phyloP scores from a whole-genome alignment of 1,140 invertebrate species.

The Pseudomyrmex gracilis region DNA sequence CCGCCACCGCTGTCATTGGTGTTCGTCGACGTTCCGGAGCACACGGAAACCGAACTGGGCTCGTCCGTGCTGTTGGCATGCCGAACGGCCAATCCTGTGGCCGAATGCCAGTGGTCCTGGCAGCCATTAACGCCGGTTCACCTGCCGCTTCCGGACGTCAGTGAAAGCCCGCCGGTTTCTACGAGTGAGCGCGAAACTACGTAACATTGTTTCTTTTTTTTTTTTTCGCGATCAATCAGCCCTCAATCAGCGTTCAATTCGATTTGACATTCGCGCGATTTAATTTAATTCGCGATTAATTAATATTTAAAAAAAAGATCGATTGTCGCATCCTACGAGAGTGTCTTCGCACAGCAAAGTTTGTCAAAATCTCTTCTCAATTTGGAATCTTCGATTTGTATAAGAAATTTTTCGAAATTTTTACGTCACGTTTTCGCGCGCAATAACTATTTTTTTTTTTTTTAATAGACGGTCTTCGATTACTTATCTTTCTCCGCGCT shows the following conservation, averaged over 20 bases:
- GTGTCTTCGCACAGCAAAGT: too few species aligned
- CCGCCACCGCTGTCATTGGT: conserved; percentile 66
- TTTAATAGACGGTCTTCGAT: neutral
- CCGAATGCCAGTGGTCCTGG: conserved; percentile 84
- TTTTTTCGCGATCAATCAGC: conserved; percentile 42
- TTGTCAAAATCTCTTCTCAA: too few species aligned
- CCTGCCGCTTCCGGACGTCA: conserved; percentile 81
- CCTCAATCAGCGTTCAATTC: too few species aligned
- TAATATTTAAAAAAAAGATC: too few species aligned
- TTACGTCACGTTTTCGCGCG: neutral
- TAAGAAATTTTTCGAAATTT: neutral
- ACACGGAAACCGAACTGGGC: conserved; percentile 80
- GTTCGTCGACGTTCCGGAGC: conserved; percentile 79
- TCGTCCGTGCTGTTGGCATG: conserved; percentile 81
- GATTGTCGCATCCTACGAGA: too few species aligned
- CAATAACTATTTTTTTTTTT: neutral
- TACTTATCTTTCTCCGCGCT: conserved; percentile 26
- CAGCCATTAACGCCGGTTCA: conserved; percentile 80
- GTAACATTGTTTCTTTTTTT: conserved; percentile 44
- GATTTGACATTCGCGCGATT: too few species aligned
- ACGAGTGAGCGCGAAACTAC: conserved; percentile 54
- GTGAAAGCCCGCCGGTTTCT: conserved; percentile 66
- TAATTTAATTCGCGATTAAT: too few species aligned
- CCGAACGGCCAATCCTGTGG: conserved; percentile 79
- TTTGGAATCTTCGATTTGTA: neutral